phyloP scores from a whole-genome alignment of 2,888 invertebrate species.

The Chironomus tentans region DNA sequence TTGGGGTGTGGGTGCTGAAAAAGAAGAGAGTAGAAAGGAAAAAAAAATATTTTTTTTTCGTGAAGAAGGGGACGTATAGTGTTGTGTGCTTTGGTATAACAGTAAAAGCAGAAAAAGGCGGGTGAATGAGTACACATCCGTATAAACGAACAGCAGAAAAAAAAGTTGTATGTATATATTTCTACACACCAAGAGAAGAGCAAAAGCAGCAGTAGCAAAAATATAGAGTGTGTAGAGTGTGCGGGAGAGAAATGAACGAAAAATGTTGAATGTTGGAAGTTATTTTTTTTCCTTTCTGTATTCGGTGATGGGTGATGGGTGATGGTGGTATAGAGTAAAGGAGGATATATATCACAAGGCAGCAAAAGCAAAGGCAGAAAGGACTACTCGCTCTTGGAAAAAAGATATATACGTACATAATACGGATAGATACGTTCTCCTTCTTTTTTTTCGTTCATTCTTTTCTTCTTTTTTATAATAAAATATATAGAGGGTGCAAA shows the following conservation, averaged over 20 bases:
- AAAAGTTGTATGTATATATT: background rate
- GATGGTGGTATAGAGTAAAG: background rate
- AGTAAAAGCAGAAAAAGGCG: background rate
- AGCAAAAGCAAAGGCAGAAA: conserved; percentile 14
- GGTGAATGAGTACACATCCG: conserved; percentile 22
- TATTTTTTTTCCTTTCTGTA: no score
- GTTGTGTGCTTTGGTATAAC: background rate
- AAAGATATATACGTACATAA: conserved; percentile 17
- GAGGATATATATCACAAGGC: conserved; percentile 24
- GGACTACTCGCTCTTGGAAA: conserved; percentile 19
- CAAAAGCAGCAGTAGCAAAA: background rate
- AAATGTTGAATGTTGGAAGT: background rate
- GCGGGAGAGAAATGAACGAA: background rate
- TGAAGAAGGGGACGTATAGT: background rate
- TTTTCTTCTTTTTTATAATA: conserved; percentile 13
- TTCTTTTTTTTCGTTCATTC: conserved; percentile 8
- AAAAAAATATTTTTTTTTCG: no score
- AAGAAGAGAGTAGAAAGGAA: background rate
- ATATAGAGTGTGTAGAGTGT: background rate
- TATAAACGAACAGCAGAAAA: conserved; percentile 15
- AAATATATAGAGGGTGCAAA: conserved; percentile 34
- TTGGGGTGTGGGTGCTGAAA: background rate
- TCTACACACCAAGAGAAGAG: background rate
- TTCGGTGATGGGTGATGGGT: conserved; percentile 10
- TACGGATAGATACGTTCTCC: conserved; percentile 25